These are phyloP conservation scores for roundworm (Caenorhabditis elegans) DNA, from an alignment of 1,140 invertebrate species.

Conservation along the genomic window WBcel235 BX284605.5:6785501-6786000, in stretches of 20 bases:
- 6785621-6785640: no score
- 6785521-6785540: conserved; percentile 44
- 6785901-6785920: conserved; percentile 3
- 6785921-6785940: neutral
- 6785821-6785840: neutral
- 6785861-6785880: neutral
- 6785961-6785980: neutral
- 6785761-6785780: conserved; percentile 37
- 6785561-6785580: conserved; percentile 36
- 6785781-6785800: conserved; percentile 37
- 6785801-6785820: conserved; percentile 5
- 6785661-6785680: no score
- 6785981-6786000: conserved; percentile 29
- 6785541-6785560: conserved; percentile 33
- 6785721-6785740: neutral
- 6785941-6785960: neutral
- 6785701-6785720: no score
- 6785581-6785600: conserved; percentile 37
- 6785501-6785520: conserved; percentile 39
- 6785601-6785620: no score
- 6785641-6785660: no score
- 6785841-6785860: neutral
- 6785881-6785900: neutral
- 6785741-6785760: conserved; percentile 13
- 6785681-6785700: neutral